Conservation (phyloP, 2,797 vertebrate species). For the Triplophysa bombifrons region DNA sequence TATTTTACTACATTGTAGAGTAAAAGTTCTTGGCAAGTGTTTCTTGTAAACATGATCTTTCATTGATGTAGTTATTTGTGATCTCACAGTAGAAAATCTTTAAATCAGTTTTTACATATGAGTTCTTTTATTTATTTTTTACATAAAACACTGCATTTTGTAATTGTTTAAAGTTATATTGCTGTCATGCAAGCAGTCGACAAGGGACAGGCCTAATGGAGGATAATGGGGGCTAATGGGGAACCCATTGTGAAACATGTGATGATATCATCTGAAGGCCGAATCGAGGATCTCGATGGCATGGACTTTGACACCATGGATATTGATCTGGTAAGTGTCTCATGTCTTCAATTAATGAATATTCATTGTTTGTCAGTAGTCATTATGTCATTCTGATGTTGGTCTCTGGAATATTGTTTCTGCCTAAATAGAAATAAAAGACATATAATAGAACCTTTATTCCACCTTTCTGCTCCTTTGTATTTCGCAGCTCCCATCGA, state of each 20-base stretch:
- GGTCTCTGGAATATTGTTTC: background rate
- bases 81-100: background rate
- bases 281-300: constrained; percentile 98
- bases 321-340: constrained; percentile 93
- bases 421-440: no score
- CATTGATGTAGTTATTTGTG: background rate
- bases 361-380: background rate
- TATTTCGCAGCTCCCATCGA: constrained; percentile 89
- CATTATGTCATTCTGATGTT: no score
- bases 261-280: constrained; percentile 99
- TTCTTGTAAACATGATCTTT: background rate
- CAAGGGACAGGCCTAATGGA: constrained; percentile 97
- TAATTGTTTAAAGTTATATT: background rate
- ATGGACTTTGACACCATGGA: constrained; percentile 99
- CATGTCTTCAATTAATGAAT: constrained; percentile 61
- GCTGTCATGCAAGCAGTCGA: constrained; percentile 74
- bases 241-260: constrained; percentile 99
- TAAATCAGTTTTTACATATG: no score
- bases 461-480: background rate
- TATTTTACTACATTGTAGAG: no score
- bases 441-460: background rate
- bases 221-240: constrained; percentile 82
- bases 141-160: background rate
- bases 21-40: no score
- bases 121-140: accelerated